A percentile compares a stretch with the other conserved stretches of the same genome.
Conservation (phyloP, 1,140 invertebrate species). For the Oryctes rhinoceros region DNA sequence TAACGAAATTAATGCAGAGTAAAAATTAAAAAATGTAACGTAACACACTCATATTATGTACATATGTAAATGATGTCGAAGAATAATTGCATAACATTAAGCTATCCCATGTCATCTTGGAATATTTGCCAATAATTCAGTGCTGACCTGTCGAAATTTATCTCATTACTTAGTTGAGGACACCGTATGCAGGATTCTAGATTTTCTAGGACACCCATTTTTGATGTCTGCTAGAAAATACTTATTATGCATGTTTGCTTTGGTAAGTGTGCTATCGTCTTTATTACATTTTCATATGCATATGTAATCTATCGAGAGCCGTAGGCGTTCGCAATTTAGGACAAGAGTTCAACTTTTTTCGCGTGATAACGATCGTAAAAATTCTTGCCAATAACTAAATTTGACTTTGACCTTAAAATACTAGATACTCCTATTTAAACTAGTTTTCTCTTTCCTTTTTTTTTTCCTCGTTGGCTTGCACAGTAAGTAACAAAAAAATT, state of each 20-base stretch:
- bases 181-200: too few relatives aligned
- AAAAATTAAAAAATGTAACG: too few relatives aligned
- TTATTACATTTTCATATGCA: constrained; percentile 2
- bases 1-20: too few relatives aligned
- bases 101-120: neutral
- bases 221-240: too few relatives aligned
- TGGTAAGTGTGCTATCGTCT: constrained; percentile 6
- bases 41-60: too few relatives aligned
- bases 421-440: constrained; percentile 1
- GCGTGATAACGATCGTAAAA: neutral
- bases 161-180: too few relatives aligned
- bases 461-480: neutral
- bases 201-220: too few relatives aligned
- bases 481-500: neutral
- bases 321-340: constrained; percentile 27
- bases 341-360: constrained; percentile 26
- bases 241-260: neutral
- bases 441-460: constrained; percentile 18
- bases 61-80: neutral
- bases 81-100: neutral
- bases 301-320: neutral
- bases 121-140: too few relatives aligned
- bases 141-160: too few relatives aligned
- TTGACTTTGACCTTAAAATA: constrained; percentile 30
- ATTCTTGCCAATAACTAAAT: constrained; percentile 18